A percentile compares a stretch with the other conserved stretches of the same genome.
These are phyloP conservation scores for Kryptopterus vitreolus DNA, from an alignment of 2,797 vertebrate species.

Conservation along the genomic window DNA sequence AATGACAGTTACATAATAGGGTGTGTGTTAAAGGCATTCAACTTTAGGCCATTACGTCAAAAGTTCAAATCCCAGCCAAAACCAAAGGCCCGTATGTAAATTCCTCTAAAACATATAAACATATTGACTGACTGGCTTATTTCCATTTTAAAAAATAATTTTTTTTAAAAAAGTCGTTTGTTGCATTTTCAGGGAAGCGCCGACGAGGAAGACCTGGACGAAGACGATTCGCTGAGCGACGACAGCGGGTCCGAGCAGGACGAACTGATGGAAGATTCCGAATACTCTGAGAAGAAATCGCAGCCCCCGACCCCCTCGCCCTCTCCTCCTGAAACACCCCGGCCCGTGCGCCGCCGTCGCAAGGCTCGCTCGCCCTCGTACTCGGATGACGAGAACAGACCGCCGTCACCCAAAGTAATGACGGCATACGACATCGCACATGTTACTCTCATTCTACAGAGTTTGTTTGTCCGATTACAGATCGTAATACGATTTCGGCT, in stretches of 20 bases:
- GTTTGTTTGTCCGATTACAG: background rate
- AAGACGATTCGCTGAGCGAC: constrained; percentile 92
- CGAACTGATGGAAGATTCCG: constrained; percentile 90
- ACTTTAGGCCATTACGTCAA: no score
- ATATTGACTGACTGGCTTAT: background rate
- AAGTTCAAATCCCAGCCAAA: no score
- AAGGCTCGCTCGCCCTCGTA: constrained; percentile 86
- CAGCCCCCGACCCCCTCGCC: constrained; percentile 81
- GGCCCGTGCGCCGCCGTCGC: constrained; percentile 78
- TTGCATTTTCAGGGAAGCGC: constrained; percentile 83
- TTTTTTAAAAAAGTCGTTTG: no score
- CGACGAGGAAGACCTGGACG: constrained; percentile 92
- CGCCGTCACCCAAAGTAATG: constrained; percentile 90
- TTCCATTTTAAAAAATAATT: background rate
- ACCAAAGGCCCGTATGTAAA: background rate
- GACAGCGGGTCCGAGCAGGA: constrained; percentile 93
- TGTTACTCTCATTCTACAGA: background rate
- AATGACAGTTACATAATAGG: background rate
- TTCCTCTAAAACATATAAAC: background rate
- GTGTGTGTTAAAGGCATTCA: no score
- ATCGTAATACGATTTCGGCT: background rate
- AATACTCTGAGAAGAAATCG: constrained; percentile 89
- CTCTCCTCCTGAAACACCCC: constrained; percentile 79
- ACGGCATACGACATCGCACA: background rate
- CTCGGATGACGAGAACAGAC: constrained; percentile 91